These are phyloP conservation scores for Adineta ricciae DNA, from an alignment of 2,888 invertebrate genomes.

Conservation along the genomic window DNA sequence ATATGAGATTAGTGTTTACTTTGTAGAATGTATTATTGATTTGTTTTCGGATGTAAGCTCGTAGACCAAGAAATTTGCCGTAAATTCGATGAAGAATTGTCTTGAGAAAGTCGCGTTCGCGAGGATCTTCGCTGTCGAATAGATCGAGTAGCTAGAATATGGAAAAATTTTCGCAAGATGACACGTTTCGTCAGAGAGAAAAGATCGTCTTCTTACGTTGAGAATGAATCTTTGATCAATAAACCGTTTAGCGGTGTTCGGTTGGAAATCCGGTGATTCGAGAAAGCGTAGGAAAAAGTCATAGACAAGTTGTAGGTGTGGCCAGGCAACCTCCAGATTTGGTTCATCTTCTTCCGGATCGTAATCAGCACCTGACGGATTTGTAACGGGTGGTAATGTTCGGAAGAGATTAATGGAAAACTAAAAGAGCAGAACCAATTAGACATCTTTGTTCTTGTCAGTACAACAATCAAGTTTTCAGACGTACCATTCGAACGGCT, in stretches of 20 bases:
- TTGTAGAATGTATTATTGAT: constrained; percentile 93
- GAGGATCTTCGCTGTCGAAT: constrained; percentile 97
- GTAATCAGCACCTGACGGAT: constrained; percentile 69
- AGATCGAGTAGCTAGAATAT: constrained; percentile 68
- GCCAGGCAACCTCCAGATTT: constrained; percentile 97
- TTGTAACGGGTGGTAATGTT: constrained; percentile 78
- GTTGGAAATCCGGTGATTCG: constrained; percentile 95
- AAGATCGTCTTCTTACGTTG: constrained; percentile 53
- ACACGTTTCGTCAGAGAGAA: not conserved
- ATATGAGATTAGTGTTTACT: not conserved
- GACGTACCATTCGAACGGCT: constrained; percentile 74
- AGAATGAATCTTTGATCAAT: constrained; percentile 98
- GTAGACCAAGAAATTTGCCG: constrained; percentile 93
- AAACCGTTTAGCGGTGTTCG: constrained; percentile 78
- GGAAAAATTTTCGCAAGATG: not conserved
- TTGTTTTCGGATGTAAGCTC: constrained; percentile 98
- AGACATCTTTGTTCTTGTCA: not conserved
- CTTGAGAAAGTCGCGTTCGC: constrained; percentile 95
- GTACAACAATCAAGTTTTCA: not conserved
- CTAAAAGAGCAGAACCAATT: not conserved
- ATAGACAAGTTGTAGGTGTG: constrained; percentile 89
- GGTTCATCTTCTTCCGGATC: constrained; percentile 99
- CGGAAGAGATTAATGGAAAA: constrained; percentile 72
- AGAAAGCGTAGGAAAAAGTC: constrained; percentile 94
- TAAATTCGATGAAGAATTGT: constrained; percentile 98